Conservation (phyloP, 2,113 vertebrate species). For the Amphilophus citrinellus region DNA sequence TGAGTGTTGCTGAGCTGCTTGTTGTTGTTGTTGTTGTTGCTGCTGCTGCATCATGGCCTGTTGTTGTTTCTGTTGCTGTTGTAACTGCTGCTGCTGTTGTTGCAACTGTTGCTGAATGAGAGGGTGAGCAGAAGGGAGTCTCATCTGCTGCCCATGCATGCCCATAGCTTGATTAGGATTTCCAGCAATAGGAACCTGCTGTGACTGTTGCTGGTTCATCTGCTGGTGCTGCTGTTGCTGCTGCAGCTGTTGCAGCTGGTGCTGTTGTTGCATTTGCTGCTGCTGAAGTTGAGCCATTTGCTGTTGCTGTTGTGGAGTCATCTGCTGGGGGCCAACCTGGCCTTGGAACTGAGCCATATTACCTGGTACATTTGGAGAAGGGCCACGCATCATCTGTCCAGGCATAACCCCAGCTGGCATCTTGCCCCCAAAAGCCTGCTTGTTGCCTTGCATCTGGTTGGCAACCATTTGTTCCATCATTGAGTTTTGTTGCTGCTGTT, state of each 20-base stretch:
- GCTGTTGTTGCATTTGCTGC: constrained; percentile 82
- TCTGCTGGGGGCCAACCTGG: constrained; percentile 83
- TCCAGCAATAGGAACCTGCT: constrained; percentile 89
- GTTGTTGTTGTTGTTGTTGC: constrained; percentile 83
- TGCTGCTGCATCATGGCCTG: constrained; percentile 75
- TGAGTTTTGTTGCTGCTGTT: constrained; percentile 87
- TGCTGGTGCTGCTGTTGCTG: constrained; percentile 85
- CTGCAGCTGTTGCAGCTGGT: constrained; percentile 78
- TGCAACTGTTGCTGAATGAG: constrained; percentile 88
- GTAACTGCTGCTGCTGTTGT: constrained; percentile 79
- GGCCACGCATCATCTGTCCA: constrained; percentile 94
- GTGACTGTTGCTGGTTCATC: constrained; percentile 83
- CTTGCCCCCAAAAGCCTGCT: constrained; percentile 90
- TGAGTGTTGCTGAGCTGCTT: constrained; percentile 80
- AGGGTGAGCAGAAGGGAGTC: constrained; percentile 87
- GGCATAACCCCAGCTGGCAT: constrained; percentile 89
- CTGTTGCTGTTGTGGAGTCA: constrained; percentile 86
- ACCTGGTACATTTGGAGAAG: constrained; percentile 90
- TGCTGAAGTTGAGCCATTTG: constrained; percentile 88
- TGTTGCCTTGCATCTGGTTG: constrained; percentile 94
- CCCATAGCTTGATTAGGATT: constrained; percentile 92
- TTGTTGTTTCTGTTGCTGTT: constrained; percentile 79
- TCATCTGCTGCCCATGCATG: constrained; percentile 93
- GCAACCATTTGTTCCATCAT: constrained; percentile 98
- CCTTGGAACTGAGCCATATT: constrained; percentile 92